Evolutionary conservation across 1,140 invertebrate genomes (phyloP), one percentile per base, ranked within the genome.

Genomic region (Penaeus indicus): DNA sequence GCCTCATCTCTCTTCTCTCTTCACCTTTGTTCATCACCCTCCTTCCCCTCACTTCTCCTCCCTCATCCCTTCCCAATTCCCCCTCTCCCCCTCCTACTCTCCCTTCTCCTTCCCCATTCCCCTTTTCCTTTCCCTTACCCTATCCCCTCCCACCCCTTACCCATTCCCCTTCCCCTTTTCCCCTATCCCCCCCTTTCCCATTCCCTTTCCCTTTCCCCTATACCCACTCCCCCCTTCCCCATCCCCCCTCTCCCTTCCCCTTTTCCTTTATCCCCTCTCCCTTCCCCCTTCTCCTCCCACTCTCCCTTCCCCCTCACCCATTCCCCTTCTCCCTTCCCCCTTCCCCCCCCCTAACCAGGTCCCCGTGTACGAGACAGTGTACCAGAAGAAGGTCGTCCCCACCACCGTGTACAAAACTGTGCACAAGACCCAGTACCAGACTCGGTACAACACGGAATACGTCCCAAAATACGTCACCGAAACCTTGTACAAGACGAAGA

Each of bases 401-500:
- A 81, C 62, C 61, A 69, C 86, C 8, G 63, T 78, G 16, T 87
- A 87, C 77, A 61, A 87, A 25, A 77, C 67, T 5, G 61, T 87
- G 3, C 81, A 82, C 77, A 13, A 61, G n/a, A 87, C 78, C 19
- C 54, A 87, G 63, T 81, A 82, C 61, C 27, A 81, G 19, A 69
- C 86, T 4, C 79, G 81, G 25, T 82, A 87, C 77, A 27, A 67
- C 19, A 87, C 86, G n/a, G 78, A 87, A 32, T 81, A 87, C 61
- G 32, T 87, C n/a, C 86, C 77, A 1, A 61, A 87, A 10, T 77
- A 87, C 77, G 38, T 87, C 11, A 87, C 86, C 0, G 77, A 87
- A 78, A 80, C 78, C 16, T 18, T 80, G 0, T 87, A 87, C 61
- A 81, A 80, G 19, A 63, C 86, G 19, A 32, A 81, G 60, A 69